Evolutionary conservation across 2,888 invertebrate species (phyloP), one percentile per base, ranked within the genome.

Genomic region (Andrena marginata): DNA sequence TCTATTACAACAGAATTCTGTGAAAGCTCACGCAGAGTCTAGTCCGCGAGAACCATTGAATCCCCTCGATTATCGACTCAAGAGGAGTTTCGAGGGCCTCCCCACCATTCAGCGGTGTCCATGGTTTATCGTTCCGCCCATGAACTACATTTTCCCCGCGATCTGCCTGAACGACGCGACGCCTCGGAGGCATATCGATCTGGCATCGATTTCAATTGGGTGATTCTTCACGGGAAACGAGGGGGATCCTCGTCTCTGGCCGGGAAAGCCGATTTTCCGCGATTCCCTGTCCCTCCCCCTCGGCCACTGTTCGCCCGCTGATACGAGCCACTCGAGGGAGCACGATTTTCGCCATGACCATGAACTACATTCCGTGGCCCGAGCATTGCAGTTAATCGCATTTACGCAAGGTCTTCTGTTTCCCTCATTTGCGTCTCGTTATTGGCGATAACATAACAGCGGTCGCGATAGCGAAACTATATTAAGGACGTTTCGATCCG

Each of bases 141-240:
- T 87, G 87, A 87, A 82, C 84, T 82, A 85, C 62, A 87, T 85
- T 78, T 65, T 64, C 62, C 48, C 23, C 5, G 49, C 60, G 51
- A 64, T 78, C 70, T 78, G 64, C 70, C 75, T 77, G 72, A 77
- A 82, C 67, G 72, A 49, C 16, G 42, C 13, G 42, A 42, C 16
- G 20, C 16, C 7, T 33, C 10, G 63, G 8, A 29, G 48, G 4
- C 4, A 1, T 29, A 62, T 64, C 49, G 59, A 68, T 68, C 59
- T 0, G 2, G 16, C 8, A 77, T 73, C 77, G 77, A 62, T 62
- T 59, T 13, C 42, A 26, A 26, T 35, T 35, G 8, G 13, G 16
- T 42, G 42, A 26, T 20, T 20, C 20, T 20, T n/a, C 42, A 13
- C 10, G 23, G 42, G 16, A 42, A 42, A 63, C 35, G 26, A 42